Evolutionary conservation across 1,140 invertebrate species (phyloP).

Genomic region (Vanessa tameamea): DNA sequence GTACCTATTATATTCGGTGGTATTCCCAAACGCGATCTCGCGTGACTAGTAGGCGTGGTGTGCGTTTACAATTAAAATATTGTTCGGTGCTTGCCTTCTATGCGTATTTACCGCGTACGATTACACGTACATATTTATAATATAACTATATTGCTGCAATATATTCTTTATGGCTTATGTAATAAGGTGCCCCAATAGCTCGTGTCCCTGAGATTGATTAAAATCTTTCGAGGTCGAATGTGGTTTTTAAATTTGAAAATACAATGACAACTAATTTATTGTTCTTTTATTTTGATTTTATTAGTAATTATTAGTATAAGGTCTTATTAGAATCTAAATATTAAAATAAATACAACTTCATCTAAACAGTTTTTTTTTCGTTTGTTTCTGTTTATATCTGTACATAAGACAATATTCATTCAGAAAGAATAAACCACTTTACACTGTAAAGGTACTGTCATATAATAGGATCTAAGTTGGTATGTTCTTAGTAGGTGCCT

Average conservation of each 20-base stretch:
- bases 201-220: neutral
- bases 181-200: neutral
- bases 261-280: neutral
- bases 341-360: too few species aligned
- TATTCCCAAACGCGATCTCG: slow-evolving; percentile 71
- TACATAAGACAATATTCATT: too few species aligned
- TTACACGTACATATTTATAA: slow-evolving; percentile 1
- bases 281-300: too few species aligned
- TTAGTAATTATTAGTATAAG: too few species aligned
- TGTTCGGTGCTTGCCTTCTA: slow-evolving; percentile 50
- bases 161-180: neutral
- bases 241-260: neutral
- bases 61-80: slow-evolving; percentile 75
- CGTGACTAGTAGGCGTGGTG: slow-evolving; percentile 68
- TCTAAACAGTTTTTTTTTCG: too few species aligned
- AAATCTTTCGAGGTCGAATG: neutral
- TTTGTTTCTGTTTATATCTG: too few species aligned
- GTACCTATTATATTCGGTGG: slow-evolving; percentile 52
- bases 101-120: slow-evolving; percentile 39
- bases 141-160: neutral
- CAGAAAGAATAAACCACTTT: too few species aligned
- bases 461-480: too few species aligned
- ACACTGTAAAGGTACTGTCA: too few species aligned
- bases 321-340: too few species aligned
- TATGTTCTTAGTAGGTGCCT: too few species aligned